phyloP scores from a whole-genome alignment of 1,140 invertebrate genomes.

The Pseudachorutes palmiensis region DNA sequence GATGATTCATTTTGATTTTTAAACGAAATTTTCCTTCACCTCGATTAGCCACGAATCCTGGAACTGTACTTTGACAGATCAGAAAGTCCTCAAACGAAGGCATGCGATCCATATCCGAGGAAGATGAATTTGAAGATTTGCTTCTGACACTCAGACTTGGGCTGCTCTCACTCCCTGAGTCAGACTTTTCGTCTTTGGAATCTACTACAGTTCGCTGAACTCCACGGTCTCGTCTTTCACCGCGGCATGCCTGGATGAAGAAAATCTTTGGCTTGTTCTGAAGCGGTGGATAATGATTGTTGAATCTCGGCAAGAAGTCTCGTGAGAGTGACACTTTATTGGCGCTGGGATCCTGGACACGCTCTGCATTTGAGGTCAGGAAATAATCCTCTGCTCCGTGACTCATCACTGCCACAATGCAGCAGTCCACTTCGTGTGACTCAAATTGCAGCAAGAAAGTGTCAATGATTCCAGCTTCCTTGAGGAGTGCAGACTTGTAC shows the following conservation, averaged over 20 bases:
- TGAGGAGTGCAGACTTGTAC: constrained; percentile 35
- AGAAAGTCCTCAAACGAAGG: constrained; percentile 30
- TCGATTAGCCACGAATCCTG: constrained; percentile 32
- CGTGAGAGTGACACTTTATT: constrained; percentile 23
- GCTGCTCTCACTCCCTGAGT: constrained; percentile 2
- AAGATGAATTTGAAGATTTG: constrained; percentile 9
- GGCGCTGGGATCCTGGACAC: background rate
- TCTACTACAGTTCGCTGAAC: constrained; percentile 20
- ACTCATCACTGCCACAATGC: constrained; percentile 52
- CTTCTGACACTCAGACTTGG: background rate
- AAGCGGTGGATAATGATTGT: constrained; percentile 39
- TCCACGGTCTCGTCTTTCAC: constrained; percentile 36
- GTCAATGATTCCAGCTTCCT: constrained; percentile 12
- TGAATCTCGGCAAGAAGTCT: constrained; percentile 35
- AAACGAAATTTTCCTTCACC: no score
- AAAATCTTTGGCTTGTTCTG: constrained; percentile 44
- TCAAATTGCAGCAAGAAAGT: constrained; percentile 27
- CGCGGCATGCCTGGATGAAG: constrained; percentile 44
- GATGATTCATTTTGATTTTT: no score
- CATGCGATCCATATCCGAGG: background rate
- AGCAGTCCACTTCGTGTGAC: constrained; percentile 43
- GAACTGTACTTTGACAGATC: constrained; percentile 29
- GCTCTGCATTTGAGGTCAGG: constrained; percentile 14
- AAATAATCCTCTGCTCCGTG: constrained; percentile 45
- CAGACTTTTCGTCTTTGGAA: constrained; percentile 10